phyloP scores from a whole-genome alignment of 2,797 vertebrate species.

The Myripristis jacobus region DNA sequence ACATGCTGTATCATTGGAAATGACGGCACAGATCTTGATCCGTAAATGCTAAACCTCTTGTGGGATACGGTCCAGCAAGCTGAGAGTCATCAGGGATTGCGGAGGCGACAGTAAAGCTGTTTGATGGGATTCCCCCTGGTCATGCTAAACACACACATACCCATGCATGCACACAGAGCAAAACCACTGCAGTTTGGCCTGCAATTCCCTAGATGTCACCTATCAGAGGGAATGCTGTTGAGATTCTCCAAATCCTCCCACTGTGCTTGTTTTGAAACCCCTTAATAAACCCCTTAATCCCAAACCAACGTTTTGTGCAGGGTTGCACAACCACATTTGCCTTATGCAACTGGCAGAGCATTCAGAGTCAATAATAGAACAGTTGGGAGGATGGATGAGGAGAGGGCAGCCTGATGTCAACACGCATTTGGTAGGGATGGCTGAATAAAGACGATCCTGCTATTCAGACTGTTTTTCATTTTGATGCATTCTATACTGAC shows the following conservation, averaged over 20 bases:
- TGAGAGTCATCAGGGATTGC: constrained; percentile 13
- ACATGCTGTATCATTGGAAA: neutral
- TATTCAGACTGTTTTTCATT: neutral
- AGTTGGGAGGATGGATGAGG: constrained; percentile 42
- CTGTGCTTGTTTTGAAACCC: constrained; percentile 49
- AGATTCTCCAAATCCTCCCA: constrained; percentile 58
- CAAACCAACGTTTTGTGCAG: constrained; percentile 65
- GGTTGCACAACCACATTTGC: constrained; percentile 56
- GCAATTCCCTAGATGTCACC: constrained; percentile 57
- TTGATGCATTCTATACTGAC: neutral
- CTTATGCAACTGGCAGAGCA: constrained; percentile 68
- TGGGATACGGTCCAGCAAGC: neutral
- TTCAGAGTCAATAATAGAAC: constrained; percentile 61
- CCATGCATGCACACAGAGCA: too few relatives aligned
- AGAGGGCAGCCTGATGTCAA: constrained; percentile 27
- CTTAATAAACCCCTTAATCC: constrained; percentile 69
- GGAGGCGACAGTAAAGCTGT: constrained; percentile 36
- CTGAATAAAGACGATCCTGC: neutral
- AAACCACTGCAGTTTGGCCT: too few relatives aligned
- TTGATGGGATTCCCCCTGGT: constrained; percentile 40
- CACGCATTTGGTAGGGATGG: constrained; percentile 9
- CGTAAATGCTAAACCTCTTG: constrained; percentile 22
- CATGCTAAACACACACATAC: neutral
- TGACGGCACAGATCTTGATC: constrained; percentile 1
- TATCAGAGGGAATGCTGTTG: constrained; percentile 35